phyloP scores from a whole-genome alignment of 2,888 invertebrate genomes.

The Rhaphigaster nebulosa region DNA sequence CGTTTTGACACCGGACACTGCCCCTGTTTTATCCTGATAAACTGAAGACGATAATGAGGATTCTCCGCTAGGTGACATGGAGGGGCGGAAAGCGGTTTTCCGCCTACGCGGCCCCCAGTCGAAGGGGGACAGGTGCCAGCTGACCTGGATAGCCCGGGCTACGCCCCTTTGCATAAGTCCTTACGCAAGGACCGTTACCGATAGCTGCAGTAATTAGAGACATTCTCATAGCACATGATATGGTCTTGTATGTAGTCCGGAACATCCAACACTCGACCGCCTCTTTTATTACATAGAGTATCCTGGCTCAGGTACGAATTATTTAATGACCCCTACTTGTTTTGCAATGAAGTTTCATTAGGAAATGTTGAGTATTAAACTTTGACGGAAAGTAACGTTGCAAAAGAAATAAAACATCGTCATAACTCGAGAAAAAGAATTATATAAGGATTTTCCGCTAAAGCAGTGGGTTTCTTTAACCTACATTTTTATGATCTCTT shows the following conservation, averaged over 20 bases:
- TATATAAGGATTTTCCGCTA: too few relatives aligned
- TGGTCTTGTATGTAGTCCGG: not conserved
- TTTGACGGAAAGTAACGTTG: too few relatives aligned
- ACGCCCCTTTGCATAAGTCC: constrained; percentile 26
- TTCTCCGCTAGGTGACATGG: not conserved
- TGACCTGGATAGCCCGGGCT: not conserved
- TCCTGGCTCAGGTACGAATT: not conserved
- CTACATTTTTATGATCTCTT: too few relatives aligned
- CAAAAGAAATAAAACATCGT: too few relatives aligned
- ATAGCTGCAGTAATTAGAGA: not conserved
- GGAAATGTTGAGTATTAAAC: not conserved
- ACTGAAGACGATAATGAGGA: not conserved
- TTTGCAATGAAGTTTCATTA: not conserved
- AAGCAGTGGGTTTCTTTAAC: too few relatives aligned
- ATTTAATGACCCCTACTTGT: not conserved
- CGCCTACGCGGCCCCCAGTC: not conserved
- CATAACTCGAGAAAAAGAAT: too few relatives aligned
- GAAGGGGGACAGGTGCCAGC: constrained; percentile 1
- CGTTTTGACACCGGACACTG: too few relatives aligned
- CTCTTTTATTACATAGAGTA: not conserved
- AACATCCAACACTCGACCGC: not conserved
- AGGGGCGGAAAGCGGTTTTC: not conserved
- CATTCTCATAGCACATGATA: constrained; percentile 12
- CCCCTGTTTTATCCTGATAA: not conserved
- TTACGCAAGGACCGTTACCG: not conserved